Conservation (phyloP, 2,113 vertebrate genomes). For the Oreamnos americanus region DNA sequence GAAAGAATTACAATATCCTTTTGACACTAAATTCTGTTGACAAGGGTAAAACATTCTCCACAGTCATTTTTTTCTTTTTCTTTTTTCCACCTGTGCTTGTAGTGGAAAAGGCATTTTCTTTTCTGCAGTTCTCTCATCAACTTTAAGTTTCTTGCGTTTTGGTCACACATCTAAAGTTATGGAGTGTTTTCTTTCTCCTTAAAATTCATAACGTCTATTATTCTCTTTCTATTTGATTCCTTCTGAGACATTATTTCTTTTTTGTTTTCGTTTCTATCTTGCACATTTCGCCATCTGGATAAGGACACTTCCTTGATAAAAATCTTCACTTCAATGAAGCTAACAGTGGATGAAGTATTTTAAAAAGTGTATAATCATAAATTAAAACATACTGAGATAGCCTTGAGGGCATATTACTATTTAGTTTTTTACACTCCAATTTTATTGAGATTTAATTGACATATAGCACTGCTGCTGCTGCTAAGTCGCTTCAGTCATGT, state of each 20-base stretch:
- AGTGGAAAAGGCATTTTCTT: background rate
- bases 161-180: background rate
- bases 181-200: background rate
- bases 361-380: background rate
- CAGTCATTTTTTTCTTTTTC: background rate
- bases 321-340: background rate
- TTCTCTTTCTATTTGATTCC: background rate
- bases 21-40: background rate
- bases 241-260: background rate
- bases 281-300: background rate
- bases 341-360: background rate
- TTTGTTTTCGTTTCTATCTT: background rate
- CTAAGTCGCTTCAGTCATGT: no score
- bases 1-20: constrained; percentile 28
- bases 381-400: background rate
- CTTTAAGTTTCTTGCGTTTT: constrained; percentile 36
- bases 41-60: background rate
- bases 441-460: background rate
- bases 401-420: background rate
- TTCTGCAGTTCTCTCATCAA: background rate
- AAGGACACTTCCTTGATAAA: background rate
- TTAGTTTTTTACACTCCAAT: background rate
- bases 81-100: background rate
- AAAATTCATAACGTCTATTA: background rate
- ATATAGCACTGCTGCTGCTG: background rate